Base-by-base conservation (phyloP, 2,797 vertebrate species). In the Sebastiscus albofasciatus region DNA sequence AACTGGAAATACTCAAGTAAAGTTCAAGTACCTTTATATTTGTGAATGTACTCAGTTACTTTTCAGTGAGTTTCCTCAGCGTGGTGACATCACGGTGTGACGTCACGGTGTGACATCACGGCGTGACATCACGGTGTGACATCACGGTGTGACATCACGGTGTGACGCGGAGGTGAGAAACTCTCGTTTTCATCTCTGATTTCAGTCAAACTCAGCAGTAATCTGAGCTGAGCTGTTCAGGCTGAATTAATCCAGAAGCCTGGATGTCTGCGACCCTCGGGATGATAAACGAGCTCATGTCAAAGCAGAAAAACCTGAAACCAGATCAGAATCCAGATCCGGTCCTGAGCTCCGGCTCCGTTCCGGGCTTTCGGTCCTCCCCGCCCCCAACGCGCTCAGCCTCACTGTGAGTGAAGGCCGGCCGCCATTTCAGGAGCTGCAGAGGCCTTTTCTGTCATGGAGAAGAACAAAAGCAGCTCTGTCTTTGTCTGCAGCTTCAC, bases 281-380 rank as follows among this genome's bases (percentile, higher is more conserved):
- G 5, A 42, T 42, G 39, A 42, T 42, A 14, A 42, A 42, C 13
- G 14, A 42, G 5, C 13, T 42, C 13, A 16, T 16, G 39, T 42
- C 24, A 4, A 59, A 29, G 56, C 1, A 14, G 26, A 59, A 49
- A 49, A 49, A 49, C 16, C 46, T 18, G 46, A 85, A 76, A 58
- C 64, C 56, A 61, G 75, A 69, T 62, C 77, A 18, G 77, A 64
- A 2, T 87, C 86, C 83, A 14, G 88, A 89, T 90, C 88, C 87
- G 24, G 20, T 0, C 3, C 49, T 1, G 42, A 11, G 69, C 22
- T 10, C 1, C 0, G 2, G 22, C 14, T 89, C 90, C 80, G 0
- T 60, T 82, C 87, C 88, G 2, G 67, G 80, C 1, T 89, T 91
- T 79, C 22, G 0, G 0, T 34, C 46, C 88, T 34, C 46, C 88